phyloP scores from a whole-genome alignment of 2,113 vertebrate genomes.

The Sebastes fasciatus region DNA sequence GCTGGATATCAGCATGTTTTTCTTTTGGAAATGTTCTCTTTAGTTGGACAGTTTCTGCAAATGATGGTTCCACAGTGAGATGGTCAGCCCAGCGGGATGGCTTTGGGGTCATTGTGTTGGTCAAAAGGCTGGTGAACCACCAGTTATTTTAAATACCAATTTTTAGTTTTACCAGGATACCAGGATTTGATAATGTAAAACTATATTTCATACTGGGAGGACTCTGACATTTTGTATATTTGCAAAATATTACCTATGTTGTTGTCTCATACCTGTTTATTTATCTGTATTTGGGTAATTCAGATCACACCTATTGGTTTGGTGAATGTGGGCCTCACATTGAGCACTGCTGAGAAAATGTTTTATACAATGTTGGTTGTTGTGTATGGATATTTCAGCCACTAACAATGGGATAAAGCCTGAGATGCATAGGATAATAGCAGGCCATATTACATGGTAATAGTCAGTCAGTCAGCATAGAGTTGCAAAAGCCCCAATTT shows the following conservation, averaged over 20 bases:
- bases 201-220: not conserved
- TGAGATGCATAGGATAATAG: not conserved
- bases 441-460: not conserved
- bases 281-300: not conserved
- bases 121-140: slow-evolving; percentile 18
- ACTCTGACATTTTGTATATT: not conserved
- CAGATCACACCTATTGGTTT: not conserved
- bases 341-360: not conserved
- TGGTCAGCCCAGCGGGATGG: slow-evolving; percentile 3
- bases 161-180: not conserved
- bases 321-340: not conserved
- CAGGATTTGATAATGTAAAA: not conserved
- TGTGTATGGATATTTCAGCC: not conserved
- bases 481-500: not conserved
- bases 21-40: slow-evolving; percentile 45
- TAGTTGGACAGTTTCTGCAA: slow-evolving; percentile 46
- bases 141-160: not conserved
- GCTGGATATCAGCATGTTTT: slow-evolving; percentile 60
- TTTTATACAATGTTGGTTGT: not conserved
- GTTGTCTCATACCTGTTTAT: not conserved
- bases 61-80: slow-evolving; percentile 25
- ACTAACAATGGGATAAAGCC: not conserved
- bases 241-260: not conserved
- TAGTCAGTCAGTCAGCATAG: not conserved
- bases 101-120: slow-evolving; percentile 23